Evolutionary conservation across 2,113 vertebrate species (phyloP).

Genomic region (zebrafish (Danio rerio)): GRCz12tu NC_133185.1:32363001-32363500

Average conservation of each 20-base stretch:
- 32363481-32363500: conserved; percentile 82
- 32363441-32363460: conserved; percentile 81
- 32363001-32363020: conserved; percentile 88
- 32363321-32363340: conserved; percentile 97
- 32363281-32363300: conserved; percentile 86
- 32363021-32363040: conserved; percentile 93
- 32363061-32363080: conserved; percentile 96
- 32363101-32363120: conserved; percentile 98
- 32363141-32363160: conserved; percentile 88
- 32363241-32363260: conserved; percentile 67
- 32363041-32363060: conserved; percentile 96
- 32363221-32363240: background rate
- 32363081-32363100: conserved; percentile 98
- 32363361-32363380: conserved; percentile 88
- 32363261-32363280: background rate
- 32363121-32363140: conserved; percentile 96
- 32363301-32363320: conserved; percentile 92
- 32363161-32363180: conserved; percentile 66
- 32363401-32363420: conserved; percentile 96
- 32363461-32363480: conserved; percentile 89
- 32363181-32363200: conserved; percentile 37
- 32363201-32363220: conserved; percentile 13
- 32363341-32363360: conserved; percentile 93
- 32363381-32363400: conserved; percentile 89
- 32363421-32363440: conserved; percentile 90